Percentiles rank a stretch among this genome's conserved stretches.
Evolutionary conservation across 2,888 invertebrate genomes (phyloP).

Genomic region (Ectemnius cavifrons): DNA sequence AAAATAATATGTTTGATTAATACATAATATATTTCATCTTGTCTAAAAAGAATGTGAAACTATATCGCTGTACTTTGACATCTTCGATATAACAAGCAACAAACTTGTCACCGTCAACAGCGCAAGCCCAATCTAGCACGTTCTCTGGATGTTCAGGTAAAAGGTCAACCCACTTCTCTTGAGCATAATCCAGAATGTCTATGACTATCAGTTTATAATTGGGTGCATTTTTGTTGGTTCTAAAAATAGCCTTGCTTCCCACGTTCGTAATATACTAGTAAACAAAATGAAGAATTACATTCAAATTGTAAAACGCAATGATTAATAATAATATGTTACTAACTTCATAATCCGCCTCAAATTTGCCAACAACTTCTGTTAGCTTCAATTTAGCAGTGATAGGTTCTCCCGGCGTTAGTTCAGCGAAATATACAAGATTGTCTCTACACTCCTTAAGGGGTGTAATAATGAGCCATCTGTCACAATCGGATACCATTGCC

Average conservation of each 20-base stretch:
- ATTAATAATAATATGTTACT: conserved; percentile 50
- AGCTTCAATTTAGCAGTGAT: conserved; percentile 84
- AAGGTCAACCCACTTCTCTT: conserved; percentile 90
- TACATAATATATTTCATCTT: too few relatives aligned
- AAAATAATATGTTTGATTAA: conserved; percentile 7
- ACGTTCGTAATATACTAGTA: conserved; percentile 93
- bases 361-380: conserved; percentile 90
- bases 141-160: conserved; percentile 91
- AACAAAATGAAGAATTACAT: conserved; percentile 20
- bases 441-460: conserved; percentile 94
- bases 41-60: neutral
- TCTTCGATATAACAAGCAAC: conserved; percentile 94
- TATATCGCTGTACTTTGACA: conserved; percentile 86
- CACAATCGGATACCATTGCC: conserved; percentile 93
- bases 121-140: conserved; percentile 93
- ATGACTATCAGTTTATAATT: conserved; percentile 93
- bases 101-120: conserved; percentile 91
- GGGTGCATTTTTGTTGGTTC: conserved; percentile 95
- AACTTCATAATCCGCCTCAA: conserved; percentile 97
- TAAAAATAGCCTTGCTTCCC: conserved; percentile 89
- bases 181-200: conserved; percentile 85
- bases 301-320: conserved; percentile 3
- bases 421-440: conserved; percentile 92
- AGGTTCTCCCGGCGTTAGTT: conserved; percentile 83
- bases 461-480: conserved; percentile 90